phyloP scores from a whole-genome alignment of 2,888 invertebrate species.

The Campoletis raptor region DNA sequence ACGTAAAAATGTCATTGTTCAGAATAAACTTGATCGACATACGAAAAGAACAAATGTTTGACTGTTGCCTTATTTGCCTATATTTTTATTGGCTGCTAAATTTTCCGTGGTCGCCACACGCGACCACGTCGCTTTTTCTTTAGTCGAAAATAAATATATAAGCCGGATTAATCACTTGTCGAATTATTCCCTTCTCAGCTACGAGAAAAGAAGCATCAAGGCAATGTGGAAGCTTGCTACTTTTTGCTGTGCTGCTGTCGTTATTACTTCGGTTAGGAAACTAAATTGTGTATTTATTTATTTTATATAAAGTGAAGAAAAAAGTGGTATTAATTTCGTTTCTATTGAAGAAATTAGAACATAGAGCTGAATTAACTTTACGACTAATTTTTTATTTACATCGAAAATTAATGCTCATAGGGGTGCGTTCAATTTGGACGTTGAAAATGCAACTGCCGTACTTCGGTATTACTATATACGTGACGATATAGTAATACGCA shows the following conservation, averaged over 20 bases:
- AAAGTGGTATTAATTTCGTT: background rate
- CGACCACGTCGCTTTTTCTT: background rate
- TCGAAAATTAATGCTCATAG: background rate
- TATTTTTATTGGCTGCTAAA: background rate
- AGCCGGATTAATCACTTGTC: background rate
- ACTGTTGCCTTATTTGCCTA: background rate
- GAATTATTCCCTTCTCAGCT: background rate
- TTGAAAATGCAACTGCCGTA: too few relatives aligned
- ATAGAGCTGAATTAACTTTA: background rate
- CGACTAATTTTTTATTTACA: background rate
- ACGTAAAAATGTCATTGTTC: background rate
- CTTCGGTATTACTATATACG: too few relatives aligned
- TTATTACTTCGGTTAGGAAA: background rate
- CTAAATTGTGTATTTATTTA: background rate
- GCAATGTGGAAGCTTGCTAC: background rate
- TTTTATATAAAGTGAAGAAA: background rate
- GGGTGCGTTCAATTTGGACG: too few relatives aligned
- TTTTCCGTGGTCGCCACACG: background rate
- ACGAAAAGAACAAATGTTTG: background rate
- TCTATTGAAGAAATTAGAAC: background rate
- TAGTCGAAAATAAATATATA: background rate
- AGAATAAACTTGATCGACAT: background rate
- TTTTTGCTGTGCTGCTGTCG: background rate
- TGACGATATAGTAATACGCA: too few relatives aligned
- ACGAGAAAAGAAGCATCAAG: background rate